Evolutionary conservation across 2,113 vertebrate genomes (phyloP).

Genomic region (Rhodinocichla rosea): DNA sequence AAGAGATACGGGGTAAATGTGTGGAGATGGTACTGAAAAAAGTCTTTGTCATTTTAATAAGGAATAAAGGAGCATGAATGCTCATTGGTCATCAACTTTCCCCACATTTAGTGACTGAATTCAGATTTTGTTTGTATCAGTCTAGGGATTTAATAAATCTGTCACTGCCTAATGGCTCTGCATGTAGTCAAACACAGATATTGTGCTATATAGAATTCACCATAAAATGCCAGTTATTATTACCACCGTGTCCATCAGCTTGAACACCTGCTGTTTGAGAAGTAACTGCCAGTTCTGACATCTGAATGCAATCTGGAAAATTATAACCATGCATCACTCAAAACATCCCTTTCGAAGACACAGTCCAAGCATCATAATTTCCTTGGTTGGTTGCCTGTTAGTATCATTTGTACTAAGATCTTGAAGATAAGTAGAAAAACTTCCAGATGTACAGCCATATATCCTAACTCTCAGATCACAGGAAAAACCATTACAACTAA

Average conservation of each 20-base stretch:
- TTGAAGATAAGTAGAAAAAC: constrained; percentile 44
- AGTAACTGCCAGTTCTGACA: constrained; percentile 58
- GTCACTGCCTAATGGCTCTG: neutral
- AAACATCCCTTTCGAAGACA: constrained; percentile 51
- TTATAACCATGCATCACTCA: constrained; percentile 45
- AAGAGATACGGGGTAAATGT: neutral
- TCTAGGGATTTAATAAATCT: neutral
- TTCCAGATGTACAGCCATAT: constrained; percentile 50
- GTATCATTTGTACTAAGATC: constrained; percentile 40
- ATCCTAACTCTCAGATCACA: neutral
- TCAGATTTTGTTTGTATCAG: neutral
- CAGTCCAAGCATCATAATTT: constrained; percentile 65
- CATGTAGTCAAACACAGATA: neutral
- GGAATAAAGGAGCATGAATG: neutral
- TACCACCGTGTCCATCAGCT: constrained; percentile 26
- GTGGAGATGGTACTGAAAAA: neutral
- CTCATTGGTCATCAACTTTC: neutral
- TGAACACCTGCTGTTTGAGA: constrained; percentile 49
- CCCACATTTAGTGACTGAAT: neutral
- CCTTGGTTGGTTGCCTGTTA: constrained; percentile 53
- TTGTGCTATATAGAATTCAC: neutral
- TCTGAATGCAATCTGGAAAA: constrained; percentile 45
- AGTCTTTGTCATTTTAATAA: neutral
- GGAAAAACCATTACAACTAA: neutral
- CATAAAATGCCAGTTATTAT: neutral